These are phyloP conservation scores for Trachythela sp. DNA, from an alignment of 64 coral and sea anemone genomes.

Conservation along the genomic window DNA sequence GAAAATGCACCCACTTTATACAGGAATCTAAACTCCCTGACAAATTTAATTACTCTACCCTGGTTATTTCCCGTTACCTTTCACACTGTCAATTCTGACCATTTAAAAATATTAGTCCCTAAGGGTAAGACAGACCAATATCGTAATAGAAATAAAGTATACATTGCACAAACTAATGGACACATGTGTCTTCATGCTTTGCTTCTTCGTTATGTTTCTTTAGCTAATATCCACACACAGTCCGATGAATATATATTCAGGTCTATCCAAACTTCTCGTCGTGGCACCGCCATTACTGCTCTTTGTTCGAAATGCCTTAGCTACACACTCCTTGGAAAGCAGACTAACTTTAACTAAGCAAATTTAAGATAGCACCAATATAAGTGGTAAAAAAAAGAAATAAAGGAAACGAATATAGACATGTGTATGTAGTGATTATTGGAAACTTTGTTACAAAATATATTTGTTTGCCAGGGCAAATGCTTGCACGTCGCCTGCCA, in stretches of 20 bases:
- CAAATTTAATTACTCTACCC: neutral
- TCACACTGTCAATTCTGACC: neutral
- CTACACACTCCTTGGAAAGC: neutral
- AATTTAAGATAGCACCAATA: too few relatives aligned
- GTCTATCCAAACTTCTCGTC: neutral
- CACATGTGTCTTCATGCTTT: neutral
- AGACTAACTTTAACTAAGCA: neutral
- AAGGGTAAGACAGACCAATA: neutral
- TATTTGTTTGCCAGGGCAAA: neutral
- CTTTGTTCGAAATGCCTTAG: neutral
- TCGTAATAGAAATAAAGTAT: too few relatives aligned
- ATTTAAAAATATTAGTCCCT: neutral
- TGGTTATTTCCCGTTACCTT: neutral
- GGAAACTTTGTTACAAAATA: neutral
- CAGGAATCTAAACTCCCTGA: neutral
- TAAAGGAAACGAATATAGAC: neutral
- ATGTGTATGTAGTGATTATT: neutral
- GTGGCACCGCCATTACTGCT: neutral
- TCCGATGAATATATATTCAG: neutral
- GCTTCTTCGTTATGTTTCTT: neutral
- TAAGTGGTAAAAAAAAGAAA: too few relatives aligned
- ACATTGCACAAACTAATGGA: too few relatives aligned
- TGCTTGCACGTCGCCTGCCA: slow-evolving; percentile 7
- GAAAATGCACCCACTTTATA: too few relatives aligned
- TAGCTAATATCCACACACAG: neutral